Base-by-base conservation (phyloP, 2,113 vertebrate species). In the Hippolais icterina region DNA sequence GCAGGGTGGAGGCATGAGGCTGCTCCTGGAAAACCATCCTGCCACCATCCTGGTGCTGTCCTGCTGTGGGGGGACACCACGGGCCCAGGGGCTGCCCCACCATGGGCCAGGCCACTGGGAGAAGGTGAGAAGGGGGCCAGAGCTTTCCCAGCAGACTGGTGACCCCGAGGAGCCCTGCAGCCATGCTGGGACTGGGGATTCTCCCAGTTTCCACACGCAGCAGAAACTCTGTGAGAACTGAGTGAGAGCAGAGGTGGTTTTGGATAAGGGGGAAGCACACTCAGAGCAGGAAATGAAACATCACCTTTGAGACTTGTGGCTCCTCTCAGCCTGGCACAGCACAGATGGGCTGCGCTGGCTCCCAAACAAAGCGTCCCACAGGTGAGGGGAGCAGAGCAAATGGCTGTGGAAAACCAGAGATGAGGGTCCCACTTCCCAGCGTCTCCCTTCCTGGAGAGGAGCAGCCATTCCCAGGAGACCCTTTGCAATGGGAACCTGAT, bases 1-100 rank as follows among this genome's bases (percentile, higher is more conserved):
- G 7, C 3, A 1, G n/a, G 21, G 25, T 2, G 5, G 68, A 56
- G 49, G 23, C 2, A 1, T 12, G n/a, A 0, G 2, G 31, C 56
- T n/a, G 20, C 37, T 57, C 35, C 19, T 2, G 5, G 53, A 42
- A 87, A 47, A 46, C 6, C 37, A 39, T 39, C 37, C 63, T 4
- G 3, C 20, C 25, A 16, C 70, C 39, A 4, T 31, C 44, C 37
- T 14, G 2, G 46, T 17, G 37, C 37, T 31, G 8, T 18, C 24
- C 69, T 50, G 18, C 54, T 64, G 20, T 0, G 3, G 31, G 41
- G n/a, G 20, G 44, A 54, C 64, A 50, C 33, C 44, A 6, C 7
- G 0, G 10, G 27, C 59, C 39, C 2, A 0, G 15, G 24, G 39
- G 20, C 25, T 88, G 25, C 23, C 56, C 66, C 4, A 4, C 27